phyloP scores from a whole-genome alignment of 2,113 vertebrate species.

The Catharus bicknelli region DNA sequence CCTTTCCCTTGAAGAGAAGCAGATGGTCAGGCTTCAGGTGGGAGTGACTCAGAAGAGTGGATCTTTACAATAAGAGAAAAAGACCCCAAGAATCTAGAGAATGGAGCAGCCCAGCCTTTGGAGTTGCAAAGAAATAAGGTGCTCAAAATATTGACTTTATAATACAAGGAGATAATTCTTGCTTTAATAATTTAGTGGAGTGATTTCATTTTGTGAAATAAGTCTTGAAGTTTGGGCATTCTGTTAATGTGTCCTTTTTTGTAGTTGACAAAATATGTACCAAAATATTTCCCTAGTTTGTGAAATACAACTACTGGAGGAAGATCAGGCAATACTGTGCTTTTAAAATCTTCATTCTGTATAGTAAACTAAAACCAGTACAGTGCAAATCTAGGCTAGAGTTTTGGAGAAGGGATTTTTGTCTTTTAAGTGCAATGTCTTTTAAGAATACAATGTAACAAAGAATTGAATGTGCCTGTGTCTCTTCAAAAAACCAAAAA shows the following conservation, averaged over 20 bases:
- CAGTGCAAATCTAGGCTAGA: background rate
- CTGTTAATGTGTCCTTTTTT: background rate
- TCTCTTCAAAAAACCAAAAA: too few species aligned
- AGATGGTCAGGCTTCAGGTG: constrained; percentile 85
- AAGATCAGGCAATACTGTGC: background rate
- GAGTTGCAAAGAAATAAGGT: constrained; percentile 81
- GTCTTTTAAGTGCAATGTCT: background rate
- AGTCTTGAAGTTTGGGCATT: background rate
- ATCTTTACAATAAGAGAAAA: constrained; percentile 91
- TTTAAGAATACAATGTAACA: background rate
- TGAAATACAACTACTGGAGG: background rate
- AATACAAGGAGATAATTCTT: background rate
- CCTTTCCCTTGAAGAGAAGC: constrained; percentile 76
- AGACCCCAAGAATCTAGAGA: constrained; percentile 81
- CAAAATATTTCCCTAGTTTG: background rate
- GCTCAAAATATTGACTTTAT: background rate
- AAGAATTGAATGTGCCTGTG: background rate
- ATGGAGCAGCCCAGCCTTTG: constrained; percentile 78
- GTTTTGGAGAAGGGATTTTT: background rate
- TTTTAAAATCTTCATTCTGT: background rate
- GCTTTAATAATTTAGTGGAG: background rate
- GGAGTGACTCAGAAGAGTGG: constrained; percentile 83
- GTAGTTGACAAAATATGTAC: background rate
- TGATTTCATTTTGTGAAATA: background rate
- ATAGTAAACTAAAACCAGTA: background rate